Percentiles rank a stretch among this genome's conserved stretches.
Evolutionary conservation across 2,888 invertebrate genomes (phyloP).

Genomic region (Sialis fuliginosa): DNA sequence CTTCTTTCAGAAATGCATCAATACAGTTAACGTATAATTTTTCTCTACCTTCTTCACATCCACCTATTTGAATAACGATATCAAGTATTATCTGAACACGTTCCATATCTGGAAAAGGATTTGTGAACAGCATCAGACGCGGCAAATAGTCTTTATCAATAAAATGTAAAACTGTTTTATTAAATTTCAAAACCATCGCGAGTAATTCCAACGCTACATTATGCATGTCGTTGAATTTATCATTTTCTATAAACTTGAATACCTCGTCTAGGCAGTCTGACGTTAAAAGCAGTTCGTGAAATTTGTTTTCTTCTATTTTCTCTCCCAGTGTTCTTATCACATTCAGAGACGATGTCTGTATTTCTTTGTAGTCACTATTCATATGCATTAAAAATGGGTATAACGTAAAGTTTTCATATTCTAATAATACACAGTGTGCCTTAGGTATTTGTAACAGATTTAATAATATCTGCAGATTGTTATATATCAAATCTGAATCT

Average conservation of each 20-base stretch:
- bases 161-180: conserved; percentile 1
- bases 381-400: neutral
- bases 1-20: neutral
- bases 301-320: too few species aligned
- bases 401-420: neutral
- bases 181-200: neutral
- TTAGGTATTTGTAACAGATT: neutral
- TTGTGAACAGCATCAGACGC: neutral
- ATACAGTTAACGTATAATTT: conserved; percentile 2
- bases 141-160: conserved; percentile 1
- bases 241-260: conserved; percentile 1
- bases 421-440: neutral
- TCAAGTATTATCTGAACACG: neutral
- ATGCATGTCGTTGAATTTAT: neutral
- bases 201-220: neutral
- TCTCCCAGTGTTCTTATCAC: too few species aligned
- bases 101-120: neutral
- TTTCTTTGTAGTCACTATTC: too few species aligned
- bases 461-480: neutral
- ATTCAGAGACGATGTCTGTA: too few species aligned
- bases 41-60: neutral
- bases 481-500: conserved; percentile 1
- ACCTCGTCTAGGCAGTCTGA: neutral
- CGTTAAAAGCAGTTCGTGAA: too few species aligned
- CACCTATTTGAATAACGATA: neutral